phyloP scores from a whole-genome alignment of 2,797 vertebrate genomes.

The Siniperca scherzeri region DNA sequence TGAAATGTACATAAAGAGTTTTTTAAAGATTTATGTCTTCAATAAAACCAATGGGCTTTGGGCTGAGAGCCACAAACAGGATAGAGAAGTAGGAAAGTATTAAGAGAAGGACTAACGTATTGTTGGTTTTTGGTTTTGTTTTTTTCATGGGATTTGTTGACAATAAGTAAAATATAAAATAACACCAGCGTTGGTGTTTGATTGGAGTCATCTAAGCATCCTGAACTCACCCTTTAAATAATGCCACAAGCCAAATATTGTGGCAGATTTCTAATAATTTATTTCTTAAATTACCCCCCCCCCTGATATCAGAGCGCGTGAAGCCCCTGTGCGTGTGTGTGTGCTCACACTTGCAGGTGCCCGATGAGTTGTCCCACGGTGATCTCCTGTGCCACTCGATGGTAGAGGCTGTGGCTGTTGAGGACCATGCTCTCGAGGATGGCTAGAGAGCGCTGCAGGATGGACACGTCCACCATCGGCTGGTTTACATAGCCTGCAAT shows the following conservation, averaged over 20 bases:
- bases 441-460: conserved; percentile 96
- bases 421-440: conserved; percentile 99
- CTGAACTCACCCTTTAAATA: conserved; percentile 32
- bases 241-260: not conserved
- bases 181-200: not conserved
- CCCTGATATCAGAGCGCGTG: conserved; percentile 66
- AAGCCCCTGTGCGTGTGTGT: conserved; percentile 85
- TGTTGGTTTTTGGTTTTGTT: conserved; percentile 31
- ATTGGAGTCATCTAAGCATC: conserved; percentile 33
- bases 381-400: conserved; percentile 96
- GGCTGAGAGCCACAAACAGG: not conserved
- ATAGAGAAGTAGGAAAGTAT: not conserved
- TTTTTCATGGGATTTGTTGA: not conserved
- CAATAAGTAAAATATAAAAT: not conserved
- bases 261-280: not conserved
- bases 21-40: conserved; percentile 3
- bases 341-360: conserved; percentile 99
- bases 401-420: conserved; percentile 98
- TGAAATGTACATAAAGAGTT: not conserved
- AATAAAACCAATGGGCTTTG: not conserved
- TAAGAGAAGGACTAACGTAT: not conserved
- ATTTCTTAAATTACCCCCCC: conserved; percentile 8
- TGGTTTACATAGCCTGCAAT: conserved; percentile 97
- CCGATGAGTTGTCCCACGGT: conserved; percentile 98
- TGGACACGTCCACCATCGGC: conserved; percentile 97